Evolutionary conservation across 64 coral and sea anemone species (phyloP).

Genomic region (Catalaphyllia jardinei): DNA sequence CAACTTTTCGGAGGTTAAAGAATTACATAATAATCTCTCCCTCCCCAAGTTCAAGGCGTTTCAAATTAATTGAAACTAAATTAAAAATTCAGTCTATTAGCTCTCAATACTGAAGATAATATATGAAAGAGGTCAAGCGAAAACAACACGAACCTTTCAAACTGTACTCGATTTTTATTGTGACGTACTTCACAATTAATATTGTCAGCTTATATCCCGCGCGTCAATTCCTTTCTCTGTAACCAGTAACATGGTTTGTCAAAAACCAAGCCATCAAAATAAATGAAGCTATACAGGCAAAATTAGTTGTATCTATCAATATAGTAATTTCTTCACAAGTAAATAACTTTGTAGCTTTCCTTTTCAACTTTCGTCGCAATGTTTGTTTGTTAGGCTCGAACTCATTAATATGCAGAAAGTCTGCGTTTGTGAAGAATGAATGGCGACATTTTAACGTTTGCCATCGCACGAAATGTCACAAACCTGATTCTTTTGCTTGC

Average conservation of each 20-base stretch:
- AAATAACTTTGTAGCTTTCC: not conserved
- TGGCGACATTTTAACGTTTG: slow-evolving; percentile 1
- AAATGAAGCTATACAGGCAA: not conserved
- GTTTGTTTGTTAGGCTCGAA: not conserved
- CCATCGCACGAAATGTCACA: slow-evolving; percentile 1
- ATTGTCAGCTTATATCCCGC: not conserved
- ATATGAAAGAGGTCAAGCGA: not conserved
- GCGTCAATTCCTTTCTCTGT: not conserved
- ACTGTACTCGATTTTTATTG: slow-evolving; percentile 9
- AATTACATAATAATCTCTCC: too few relatives aligned
- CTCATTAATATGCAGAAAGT: slow-evolving; percentile 15
- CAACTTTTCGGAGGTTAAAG: too few relatives aligned
- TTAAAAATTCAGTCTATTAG: too few relatives aligned
- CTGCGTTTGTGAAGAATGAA: not conserved
- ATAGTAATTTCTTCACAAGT: not conserved
- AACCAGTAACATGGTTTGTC: not conserved
- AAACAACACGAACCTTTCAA: not conserved
- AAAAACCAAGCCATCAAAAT: not conserved
- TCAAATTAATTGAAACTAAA: too few relatives aligned
- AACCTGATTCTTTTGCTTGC: not conserved
- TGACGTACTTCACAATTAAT: not conserved
- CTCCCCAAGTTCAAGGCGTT: too few relatives aligned
- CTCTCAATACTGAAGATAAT: not conserved
- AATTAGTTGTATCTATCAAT: not conserved
- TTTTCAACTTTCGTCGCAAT: not conserved